Percentiles rank a stretch among this genome's conserved stretches.
These are phyloP conservation scores for Canis aureus DNA, from an alignment of 2,113 vertebrate genomes.

Conservation along the genomic window DNA sequence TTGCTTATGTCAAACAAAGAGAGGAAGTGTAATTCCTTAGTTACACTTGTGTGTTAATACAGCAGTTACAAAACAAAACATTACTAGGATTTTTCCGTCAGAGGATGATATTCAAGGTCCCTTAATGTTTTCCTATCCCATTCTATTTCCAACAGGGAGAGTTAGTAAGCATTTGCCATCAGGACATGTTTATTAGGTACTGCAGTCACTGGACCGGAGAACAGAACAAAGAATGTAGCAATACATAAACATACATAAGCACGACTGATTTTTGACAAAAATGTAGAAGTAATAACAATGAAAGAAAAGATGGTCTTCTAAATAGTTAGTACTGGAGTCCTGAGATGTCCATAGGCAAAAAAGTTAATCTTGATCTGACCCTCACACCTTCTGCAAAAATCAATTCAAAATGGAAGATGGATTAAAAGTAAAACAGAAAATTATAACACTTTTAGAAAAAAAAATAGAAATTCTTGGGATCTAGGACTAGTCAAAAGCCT, in stretches of 20 bases:
- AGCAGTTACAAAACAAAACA: neutral
- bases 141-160: neutral
- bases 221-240: neutral
- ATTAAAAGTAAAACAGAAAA: neutral
- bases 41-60: neutral
- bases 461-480: neutral
- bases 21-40: neutral
- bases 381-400: neutral
- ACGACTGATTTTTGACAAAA: neutral
- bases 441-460: neutral
- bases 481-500: neutral
- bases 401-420: neutral
- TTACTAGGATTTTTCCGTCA: neutral
- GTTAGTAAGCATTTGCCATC: neutral
- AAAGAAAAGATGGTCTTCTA: neutral
- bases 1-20: neutral
- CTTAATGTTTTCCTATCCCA: neutral
- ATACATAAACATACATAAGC: neutral
- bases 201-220: neutral
- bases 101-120: neutral
- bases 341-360: neutral
- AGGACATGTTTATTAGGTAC: neutral
- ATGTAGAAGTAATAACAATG: neutral
- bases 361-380: neutral
- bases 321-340: neutral